Evolutionary conservation across 2,113 vertebrate species (phyloP), one percentile per base, ranked within the genome.

Genomic region (Canis aureus): DNA sequence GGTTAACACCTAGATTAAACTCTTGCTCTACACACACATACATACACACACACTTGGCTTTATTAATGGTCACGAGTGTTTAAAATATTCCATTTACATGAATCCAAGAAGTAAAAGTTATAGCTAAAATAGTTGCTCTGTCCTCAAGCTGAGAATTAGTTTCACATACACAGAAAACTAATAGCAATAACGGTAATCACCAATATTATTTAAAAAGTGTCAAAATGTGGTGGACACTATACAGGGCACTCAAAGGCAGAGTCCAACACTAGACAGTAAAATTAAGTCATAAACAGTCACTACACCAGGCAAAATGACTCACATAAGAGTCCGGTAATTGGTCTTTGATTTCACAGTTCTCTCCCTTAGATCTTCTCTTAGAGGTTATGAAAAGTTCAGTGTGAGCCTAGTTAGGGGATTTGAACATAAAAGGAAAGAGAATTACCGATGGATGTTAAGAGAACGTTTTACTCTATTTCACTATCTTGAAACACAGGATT

Each of bases 1-100:
- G 49, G 57, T 89, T 96, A 94, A 94, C 51, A 94, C 53, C 59
- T 90, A 95, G 73, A 73, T 87, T 93, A 95, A 91, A 86, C 29
- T 86, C 51, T 62, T 23, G 22, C 62, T 90, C 11, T 64, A 51
- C 32, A 55, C 10, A 29, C 9, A 35, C 67, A 49, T 1, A 15
- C 35, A 64, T 0, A 60, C 16, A 57, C 23, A 25, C 8, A 55
- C 17, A 62, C 27, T 8, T 10, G 5, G 0, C 38, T 90, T 96
- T 74, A 35, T 95, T 89, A 89, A 71, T 76, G 32, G 16, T 73
- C 23, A 12, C 38, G 83, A 89, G 19, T 80, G 15, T 86, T 91
- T 97, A 64, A 94, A 92, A 78, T 84, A 64, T n/a, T 89, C 3
- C 4, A 22, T 73, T 79, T 35, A 67, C 2, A 32, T 74, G 16